Evolutionary conservation across 2,888 invertebrate genomes (phyloP), one percentile per base, ranked within the genome.

Genomic region (Mechanitis messenoides): DNA sequence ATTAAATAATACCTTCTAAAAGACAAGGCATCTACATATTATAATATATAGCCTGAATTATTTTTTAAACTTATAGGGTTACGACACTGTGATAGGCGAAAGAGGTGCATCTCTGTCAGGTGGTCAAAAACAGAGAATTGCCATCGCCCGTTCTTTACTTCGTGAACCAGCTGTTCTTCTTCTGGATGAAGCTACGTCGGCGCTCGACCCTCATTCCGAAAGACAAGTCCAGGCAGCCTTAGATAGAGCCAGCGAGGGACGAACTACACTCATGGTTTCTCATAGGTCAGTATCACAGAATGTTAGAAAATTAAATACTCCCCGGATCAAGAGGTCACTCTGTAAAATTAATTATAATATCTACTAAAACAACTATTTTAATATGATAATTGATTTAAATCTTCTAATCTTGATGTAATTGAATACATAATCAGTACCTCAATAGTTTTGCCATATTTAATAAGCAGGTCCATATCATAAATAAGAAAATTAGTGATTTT

Each of bases 161-260:
- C 90, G 94, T 11, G 92, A 95, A 72, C 96, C 96, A 0, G 93
- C 92, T 53, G 93, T 96, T 58, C 85, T 95, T 58, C 81, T 95
- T 28, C 81, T 95, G 61, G 96, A 96, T 74, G 96, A 96, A 79
- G 96, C 96, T 0, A 96, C 96, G 0, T 96, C 96, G 0, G 96
- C 96, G 0, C 86, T 96, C 55, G 96, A 96, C 81, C 92, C 94
- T 35, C 93, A 94, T 72, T 95, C 95, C 56, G 97, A 96, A 78
- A 91, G 92, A 0, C 93, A 92, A 55, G 96, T 97, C 1, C 96
- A 96, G 79, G 92, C 92, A 38, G 96, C 96, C 0, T 82, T 95
- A 53, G 95, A 95, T 74, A 87, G 91, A 59, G 95, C 94, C 2
- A 92, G 94, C 67, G 83, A 91, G 64, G 95, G 95, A n/a, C 85